These are phyloP conservation scores for Oligia latruncula DNA, from an alignment of 2,888 invertebrate genomes.

Conservation along the genomic window DNA sequence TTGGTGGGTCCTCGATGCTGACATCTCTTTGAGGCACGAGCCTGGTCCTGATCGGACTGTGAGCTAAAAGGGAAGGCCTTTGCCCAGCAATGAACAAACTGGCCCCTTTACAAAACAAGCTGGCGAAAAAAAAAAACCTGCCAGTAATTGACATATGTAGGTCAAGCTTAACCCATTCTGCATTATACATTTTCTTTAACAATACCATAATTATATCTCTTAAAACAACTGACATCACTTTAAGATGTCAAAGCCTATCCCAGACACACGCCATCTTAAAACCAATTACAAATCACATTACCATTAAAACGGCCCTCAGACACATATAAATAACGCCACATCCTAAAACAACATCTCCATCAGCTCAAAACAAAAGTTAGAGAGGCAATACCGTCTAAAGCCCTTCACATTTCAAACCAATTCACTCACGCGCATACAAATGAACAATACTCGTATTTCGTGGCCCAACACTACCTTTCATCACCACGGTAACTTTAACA, in stretches of 20 bases:
- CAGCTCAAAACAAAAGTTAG: slow-evolving; percentile 70
- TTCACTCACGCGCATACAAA: slow-evolving; percentile 80
- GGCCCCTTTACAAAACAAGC: no score
- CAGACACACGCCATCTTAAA: slow-evolving; percentile 7
- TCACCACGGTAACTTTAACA: slow-evolving; percentile 50
- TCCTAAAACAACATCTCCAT: slow-evolving; percentile 57
- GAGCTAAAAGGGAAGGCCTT: no score
- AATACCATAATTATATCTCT: background rate
- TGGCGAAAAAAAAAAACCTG: no score
- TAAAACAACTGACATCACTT: background rate
- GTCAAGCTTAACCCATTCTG: no score
- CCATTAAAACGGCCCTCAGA: slow-evolving; percentile 24
- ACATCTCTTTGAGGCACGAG: no score
- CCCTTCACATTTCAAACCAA: slow-evolving; percentile 81
- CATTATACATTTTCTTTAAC: no score
- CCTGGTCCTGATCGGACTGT: no score
- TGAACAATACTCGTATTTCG: slow-evolving; percentile 86
- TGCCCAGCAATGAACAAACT: no score
- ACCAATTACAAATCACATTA: slow-evolving; percentile 38
- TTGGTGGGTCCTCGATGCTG: no score
- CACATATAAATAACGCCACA: slow-evolving; percentile 30
- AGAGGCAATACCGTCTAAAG: slow-evolving; percentile 71
- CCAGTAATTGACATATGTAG: no score
- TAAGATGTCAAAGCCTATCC: background rate
- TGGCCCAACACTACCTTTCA: slow-evolving; percentile 74